These are phyloP conservation scores for Telenomus remus DNA, from an alignment of 1,140 invertebrate species.

Conservation along the genomic window DNA sequence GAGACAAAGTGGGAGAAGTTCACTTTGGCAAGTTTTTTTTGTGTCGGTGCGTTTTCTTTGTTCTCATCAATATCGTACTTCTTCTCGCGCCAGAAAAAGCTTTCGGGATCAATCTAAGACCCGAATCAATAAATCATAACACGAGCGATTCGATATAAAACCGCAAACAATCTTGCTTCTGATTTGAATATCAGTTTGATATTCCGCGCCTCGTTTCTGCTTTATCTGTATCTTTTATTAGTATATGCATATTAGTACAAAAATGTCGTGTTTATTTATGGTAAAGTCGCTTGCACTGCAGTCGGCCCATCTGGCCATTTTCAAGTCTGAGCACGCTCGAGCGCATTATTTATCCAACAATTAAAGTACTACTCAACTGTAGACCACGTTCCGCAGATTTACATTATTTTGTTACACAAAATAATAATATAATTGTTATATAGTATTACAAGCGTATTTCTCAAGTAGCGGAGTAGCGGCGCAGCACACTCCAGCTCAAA, in stretches of 20 bases:
- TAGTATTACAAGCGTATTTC: conserved; percentile 34
- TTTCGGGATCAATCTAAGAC: too few relatives aligned
- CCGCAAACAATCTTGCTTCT: not conserved
- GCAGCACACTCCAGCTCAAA: conserved; percentile 20
- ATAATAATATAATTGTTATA: conserved; percentile 50
- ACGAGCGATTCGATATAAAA: too few relatives aligned
- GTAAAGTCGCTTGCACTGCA: conserved; percentile 34
- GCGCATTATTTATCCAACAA: conserved; percentile 59
- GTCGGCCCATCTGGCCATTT: conserved; percentile 41
- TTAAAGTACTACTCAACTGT: conserved; percentile 55
- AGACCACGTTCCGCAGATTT: conserved; percentile 46
- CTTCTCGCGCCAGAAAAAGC: too few relatives aligned
- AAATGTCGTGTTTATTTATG: conserved; percentile 51
- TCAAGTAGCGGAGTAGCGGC: conserved; percentile 26
- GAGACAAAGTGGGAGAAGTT: too few relatives aligned
- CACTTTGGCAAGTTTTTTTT: too few relatives aligned
- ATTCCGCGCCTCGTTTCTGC: not conserved
- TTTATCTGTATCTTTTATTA: not conserved
- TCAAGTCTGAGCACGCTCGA: conserved; percentile 53
- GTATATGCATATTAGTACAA: conserved; percentile 19
- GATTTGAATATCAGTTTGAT: conserved; percentile 14
- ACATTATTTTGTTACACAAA: conserved; percentile 44
- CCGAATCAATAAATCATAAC: too few relatives aligned
- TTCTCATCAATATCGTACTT: not conserved
- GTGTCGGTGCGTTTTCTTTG: not conserved